Evolutionary conservation across 2,888 invertebrate genomes (phyloP).

Genomic region (Drosophila macrospina): DNA sequence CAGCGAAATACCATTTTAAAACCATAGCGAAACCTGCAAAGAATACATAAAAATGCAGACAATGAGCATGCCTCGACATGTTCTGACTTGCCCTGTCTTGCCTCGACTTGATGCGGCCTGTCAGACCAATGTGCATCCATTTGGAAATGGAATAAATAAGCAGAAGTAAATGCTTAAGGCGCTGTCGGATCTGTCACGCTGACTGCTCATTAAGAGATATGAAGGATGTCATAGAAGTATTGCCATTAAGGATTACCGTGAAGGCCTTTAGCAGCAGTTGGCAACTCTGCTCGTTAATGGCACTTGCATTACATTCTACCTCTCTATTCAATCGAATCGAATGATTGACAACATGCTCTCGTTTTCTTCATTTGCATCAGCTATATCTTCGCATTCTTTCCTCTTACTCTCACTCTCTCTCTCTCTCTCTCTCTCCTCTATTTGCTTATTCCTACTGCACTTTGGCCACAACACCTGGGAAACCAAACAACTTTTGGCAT

Average conservation of each 20-base stretch:
- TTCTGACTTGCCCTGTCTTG: background rate
- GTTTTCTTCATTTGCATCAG: background rate
- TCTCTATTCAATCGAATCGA: constrained; percentile 9
- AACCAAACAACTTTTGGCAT: constrained; percentile 26
- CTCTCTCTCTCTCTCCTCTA: background rate
- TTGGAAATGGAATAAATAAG: constrained; percentile 32
- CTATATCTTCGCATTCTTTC: too few species aligned
- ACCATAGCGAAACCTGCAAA: constrained; percentile 94
- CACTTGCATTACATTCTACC: constrained; percentile 2
- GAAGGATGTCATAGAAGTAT: too few species aligned
- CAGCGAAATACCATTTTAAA: constrained; percentile 97
- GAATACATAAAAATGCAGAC: constrained; percentile 14
- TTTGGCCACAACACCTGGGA: constrained; percentile 3
- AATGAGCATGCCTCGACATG: constrained; percentile 8
- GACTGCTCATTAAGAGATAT: constrained; percentile 8
- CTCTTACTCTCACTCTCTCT: background rate
- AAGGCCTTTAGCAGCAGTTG: background rate
- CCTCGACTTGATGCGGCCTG: constrained; percentile 5
- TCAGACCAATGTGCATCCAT: constrained; percentile 22
- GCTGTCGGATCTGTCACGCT: background rate
- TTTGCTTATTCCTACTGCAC: background rate
- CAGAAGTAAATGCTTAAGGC: background rate
- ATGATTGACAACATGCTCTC: constrained; percentile 14
- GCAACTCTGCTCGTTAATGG: background rate
- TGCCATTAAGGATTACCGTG: background rate